These are phyloP conservation scores for Hypselothyrea guttata DNA, from an alignment of 2,888 invertebrate genomes.

Conservation along the genomic window DNA sequence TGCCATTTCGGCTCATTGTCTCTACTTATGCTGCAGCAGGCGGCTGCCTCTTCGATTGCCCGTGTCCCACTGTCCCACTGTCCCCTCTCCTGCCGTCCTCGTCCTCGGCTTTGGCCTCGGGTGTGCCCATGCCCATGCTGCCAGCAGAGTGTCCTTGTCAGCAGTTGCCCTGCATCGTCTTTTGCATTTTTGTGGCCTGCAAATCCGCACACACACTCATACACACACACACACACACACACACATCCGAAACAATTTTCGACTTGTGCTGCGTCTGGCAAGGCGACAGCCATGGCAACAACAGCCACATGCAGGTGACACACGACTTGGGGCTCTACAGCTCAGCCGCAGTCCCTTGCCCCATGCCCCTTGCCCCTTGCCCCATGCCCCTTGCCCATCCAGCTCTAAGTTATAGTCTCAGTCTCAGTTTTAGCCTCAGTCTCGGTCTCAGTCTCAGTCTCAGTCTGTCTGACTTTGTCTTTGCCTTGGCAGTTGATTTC, in stretches of 20 bases:
- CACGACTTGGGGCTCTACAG: constrained; percentile 24
- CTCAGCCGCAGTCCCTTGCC: constrained; percentile 14
- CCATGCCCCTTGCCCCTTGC: constrained; percentile 1
- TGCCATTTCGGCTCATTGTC: constrained; percentile 71
- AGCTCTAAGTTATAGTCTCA: constrained; percentile 5
- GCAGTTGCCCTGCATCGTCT: constrained; percentile 32
- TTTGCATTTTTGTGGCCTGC: constrained; percentile 63
- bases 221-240: constrained; percentile 19
- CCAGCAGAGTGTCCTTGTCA: constrained; percentile 49
- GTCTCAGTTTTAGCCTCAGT: constrained; percentile 16
- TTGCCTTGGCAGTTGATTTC: constrained; percentile 72
- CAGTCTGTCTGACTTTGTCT: constrained; percentile 47
- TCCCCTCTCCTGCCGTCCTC: constrained; percentile 9
- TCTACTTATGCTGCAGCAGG: constrained; percentile 66
- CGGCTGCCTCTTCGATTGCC: constrained; percentile 53
- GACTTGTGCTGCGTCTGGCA: constrained; percentile 30
- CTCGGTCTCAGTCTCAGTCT: constrained; percentile 24
- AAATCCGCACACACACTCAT: constrained; percentile 32
- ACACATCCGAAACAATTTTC: constrained; percentile 19
- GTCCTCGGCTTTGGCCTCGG: constrained; percentile 7
- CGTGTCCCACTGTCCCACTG: constrained; percentile 14
- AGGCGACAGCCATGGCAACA: constrained; percentile 16
- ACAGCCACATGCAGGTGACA: constrained; percentile 42
- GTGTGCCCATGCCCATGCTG: constrained; percentile 19
- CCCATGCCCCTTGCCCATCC: no score